Evolutionary conservation across 2,113 vertebrate species (phyloP), one percentile per base, ranked within the genome.

Genomic region (Oplegnathus fasciatus): DNA sequence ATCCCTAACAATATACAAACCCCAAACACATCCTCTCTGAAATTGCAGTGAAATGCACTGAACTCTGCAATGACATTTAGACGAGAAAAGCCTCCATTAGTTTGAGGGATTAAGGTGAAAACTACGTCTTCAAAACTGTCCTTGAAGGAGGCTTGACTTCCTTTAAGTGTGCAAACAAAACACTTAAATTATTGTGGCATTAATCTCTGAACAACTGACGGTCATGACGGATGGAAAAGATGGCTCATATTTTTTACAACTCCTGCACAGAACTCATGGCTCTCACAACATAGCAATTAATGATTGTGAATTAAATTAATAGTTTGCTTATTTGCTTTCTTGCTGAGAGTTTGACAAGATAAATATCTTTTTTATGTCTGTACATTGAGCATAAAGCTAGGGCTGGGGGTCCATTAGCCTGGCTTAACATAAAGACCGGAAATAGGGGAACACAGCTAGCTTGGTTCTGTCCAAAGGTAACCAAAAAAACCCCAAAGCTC

Each of bases 71-170:
- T 54, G 5, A n/a, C 30, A 37, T 61, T 44, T 24, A 24, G 22
- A 62, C 24, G 44, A 66, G 30, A 40, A 18, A 83, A 28, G 13
- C 46, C 11, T 60, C 34, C 34, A 37, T 37, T 37, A 4, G 52
- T 42, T 72, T 74, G 5, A 42, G 22, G 73, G 73, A 68, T 66
- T 75, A 82, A 71, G 46, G 8, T 52, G 42, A 24, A 48, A 65
- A 28, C 14, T 15, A 18, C 3, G 37, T 67, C 14, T 66, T 75
- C 30, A 75, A 40, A 75, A 61, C 34, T 60, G 44, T 65, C 14
- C 2, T 1, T 50, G 4, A 26, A 13, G 17, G 7, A 17, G 32
- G n/a, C n/a, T n/a, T n/a, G n/a, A n/a, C n/a, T n/a, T n/a, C n/a
- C n/a, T n/a, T n/a, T n/a, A n/a, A n/a, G n/a, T n/a, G 37, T 40